These are phyloP conservation scores for Spheniscus humboldti DNA, from an alignment of 2,797 vertebrate species.

Conservation along the genomic window DNA sequence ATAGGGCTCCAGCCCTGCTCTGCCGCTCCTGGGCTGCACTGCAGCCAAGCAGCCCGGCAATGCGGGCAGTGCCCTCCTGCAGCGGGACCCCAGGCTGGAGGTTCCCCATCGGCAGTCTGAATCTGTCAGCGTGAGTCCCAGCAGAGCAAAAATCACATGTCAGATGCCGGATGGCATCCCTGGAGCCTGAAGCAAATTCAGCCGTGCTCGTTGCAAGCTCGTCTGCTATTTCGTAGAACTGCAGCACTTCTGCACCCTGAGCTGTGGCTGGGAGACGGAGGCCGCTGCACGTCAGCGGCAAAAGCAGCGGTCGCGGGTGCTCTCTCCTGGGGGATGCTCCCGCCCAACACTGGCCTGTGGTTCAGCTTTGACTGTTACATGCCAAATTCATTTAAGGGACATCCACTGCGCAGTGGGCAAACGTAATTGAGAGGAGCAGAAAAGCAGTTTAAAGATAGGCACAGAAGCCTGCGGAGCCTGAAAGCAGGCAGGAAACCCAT, in stretches of 20 bases:
- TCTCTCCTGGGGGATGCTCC: background rate
- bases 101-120: rapidly evolving
- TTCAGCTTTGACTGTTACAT: background rate
- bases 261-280: background rate
- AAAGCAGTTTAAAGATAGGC: slow-evolving; percentile 37
- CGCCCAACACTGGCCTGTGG: background rate
- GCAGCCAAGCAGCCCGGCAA: background rate
- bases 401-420: background rate
- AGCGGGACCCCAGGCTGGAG: background rate
- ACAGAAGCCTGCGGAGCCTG: background rate
- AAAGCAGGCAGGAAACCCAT: slow-evolving; percentile 54
- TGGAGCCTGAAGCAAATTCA: background rate
- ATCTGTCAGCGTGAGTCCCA: rapidly evolving
- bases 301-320: rapidly evolving
- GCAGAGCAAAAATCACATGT: rapidly evolving
- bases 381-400: background rate
- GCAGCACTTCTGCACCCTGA: background rate
- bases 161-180: background rate
- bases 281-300: rapidly evolving
- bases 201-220: rapidly evolving
- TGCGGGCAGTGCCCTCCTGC: background rate
- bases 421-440: background rate
- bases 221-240: background rate
- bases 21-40: background rate
- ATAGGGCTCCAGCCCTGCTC: background rate